Base-by-base conservation (phyloP, 1,140 invertebrate species). In the Orius laevigatus region DNA sequence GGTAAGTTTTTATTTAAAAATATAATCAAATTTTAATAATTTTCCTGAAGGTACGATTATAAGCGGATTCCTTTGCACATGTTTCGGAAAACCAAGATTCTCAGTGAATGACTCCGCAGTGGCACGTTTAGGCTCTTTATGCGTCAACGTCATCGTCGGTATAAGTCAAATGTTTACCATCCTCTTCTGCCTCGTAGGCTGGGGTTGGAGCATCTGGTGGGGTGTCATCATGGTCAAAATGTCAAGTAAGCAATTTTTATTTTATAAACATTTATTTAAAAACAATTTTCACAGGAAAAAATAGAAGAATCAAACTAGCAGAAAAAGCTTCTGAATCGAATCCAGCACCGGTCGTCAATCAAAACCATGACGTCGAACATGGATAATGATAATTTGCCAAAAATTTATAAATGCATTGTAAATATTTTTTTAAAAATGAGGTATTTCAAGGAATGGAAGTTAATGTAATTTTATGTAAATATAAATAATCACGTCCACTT, bases 161-260 rank as follows among this genome's bases (percentile, higher is more conserved):
- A 66, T 81, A 15, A 76, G 80, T 31, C 91, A 95, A 65, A 68
- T 88, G 43, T 91, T 92, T 66, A 92, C 88, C 3, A 82, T 94
- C n/a, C 72, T 93, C 16, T 94, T 95, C 64, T 82, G 90, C 52
- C 73, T 94, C 5, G 90, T 96, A 20, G 91, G 91, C 3, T 96
- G 91, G 91, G 90, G 91, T 52, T 96, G 91, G 91, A 91, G 88
- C 25, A 81, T 95, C 46, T 91, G 87, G 74, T 96, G 91, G 91
- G 91, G 90, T 14, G 76, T 90, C 49, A 87, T 88, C 54, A 85
- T 94, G 74, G 63, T 88, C 10, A 78, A 72, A 59, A 67, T 82
- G 62, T 79, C 82, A 56, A 74, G 79, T 81, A 62, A 74, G 76
- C 70, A 46, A 12, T 41, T 5, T 31, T 14, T 12, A 3, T 11